phyloP scores from a whole-genome alignment of 2,113 vertebrate species.

The Rana temporaria region DNA sequence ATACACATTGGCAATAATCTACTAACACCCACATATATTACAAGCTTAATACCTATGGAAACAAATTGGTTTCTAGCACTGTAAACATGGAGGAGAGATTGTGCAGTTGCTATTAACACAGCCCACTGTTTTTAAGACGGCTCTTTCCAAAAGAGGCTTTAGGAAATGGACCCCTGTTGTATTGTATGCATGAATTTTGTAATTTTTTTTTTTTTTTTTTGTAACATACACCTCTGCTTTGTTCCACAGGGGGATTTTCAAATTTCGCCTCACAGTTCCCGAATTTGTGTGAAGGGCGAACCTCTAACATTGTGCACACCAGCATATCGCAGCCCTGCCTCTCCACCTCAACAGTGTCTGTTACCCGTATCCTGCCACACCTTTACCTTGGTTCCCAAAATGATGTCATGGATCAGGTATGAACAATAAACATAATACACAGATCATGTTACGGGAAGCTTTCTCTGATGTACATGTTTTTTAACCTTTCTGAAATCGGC shows the following conservation, averaged over 20 bases:
- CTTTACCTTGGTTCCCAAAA: slow-evolving; percentile 81
- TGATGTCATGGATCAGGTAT: slow-evolving; percentile 77
- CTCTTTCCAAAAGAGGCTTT: no score
- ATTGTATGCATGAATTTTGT: no score
- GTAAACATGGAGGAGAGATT: no score
- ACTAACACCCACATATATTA: no score
- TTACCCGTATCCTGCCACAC: slow-evolving; percentile 76
- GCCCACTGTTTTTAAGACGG: no score
- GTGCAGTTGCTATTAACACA: no score
- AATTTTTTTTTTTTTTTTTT: no score
- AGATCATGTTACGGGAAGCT: slow-evolving; percentile 17
- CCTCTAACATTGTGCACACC: slow-evolving; percentile 28
- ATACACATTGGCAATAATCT: not conserved
- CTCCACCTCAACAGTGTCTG: slow-evolving; percentile 51
- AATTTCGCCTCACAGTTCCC: slow-evolving; percentile 56
- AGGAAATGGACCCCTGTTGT: no score
- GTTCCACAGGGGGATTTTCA: slow-evolving; percentile 54
- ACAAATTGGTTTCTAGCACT: no score
- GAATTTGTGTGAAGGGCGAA: slow-evolving; percentile 55
- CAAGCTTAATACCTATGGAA: no score
- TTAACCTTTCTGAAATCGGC: not conserved
- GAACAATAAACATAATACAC: slow-evolving; percentile 27
- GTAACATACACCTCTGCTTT: not conserved
- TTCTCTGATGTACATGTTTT: not conserved
- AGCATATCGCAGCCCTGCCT: slow-evolving; percentile 58